Percentiles rank a stretch among this genome's conserved stretches.
Evolutionary conservation across 2,113 vertebrate genomes (phyloP).

Genomic region (Sinocyclocheilus maitianheensis): DNA sequence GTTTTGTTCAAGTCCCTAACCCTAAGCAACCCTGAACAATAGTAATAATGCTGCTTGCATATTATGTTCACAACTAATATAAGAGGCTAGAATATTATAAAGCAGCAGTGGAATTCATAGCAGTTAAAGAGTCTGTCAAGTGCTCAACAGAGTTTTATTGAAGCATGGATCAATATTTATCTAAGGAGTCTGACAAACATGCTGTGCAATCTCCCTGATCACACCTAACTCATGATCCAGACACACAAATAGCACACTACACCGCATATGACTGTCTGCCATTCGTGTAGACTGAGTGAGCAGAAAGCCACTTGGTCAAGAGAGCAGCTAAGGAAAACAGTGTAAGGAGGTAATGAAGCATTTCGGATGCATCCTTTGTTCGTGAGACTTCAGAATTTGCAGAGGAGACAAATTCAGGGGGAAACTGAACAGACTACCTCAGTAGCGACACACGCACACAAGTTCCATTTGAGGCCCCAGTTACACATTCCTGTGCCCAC

Average conservation of each 20-base stretch:
- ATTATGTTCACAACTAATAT: background rate
- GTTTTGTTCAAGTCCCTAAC: background rate
- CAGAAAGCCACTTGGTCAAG: slow-evolving; percentile 2
- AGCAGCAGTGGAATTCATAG: background rate
- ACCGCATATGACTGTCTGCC: background rate
- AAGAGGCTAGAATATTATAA: background rate
- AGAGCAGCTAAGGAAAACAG: slow-evolving; percentile 8
- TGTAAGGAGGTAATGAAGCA: slow-evolving; percentile 28
- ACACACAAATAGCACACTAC: background rate
- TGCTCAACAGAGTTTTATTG: background rate
- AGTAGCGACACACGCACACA: too few relatives aligned
- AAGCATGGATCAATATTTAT: slow-evolving; percentile 16
- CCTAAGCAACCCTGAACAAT: too few relatives aligned
- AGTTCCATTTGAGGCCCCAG: slow-evolving; percentile 27
- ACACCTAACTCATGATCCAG: background rate
- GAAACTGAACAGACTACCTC: slow-evolving; percentile 8
- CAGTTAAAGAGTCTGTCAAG: background rate
- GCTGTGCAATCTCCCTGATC: slow-evolving; percentile 5
- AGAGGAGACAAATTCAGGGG: slow-evolving; percentile 23
- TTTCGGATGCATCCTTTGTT: slow-evolving; percentile 23
- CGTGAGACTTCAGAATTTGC: slow-evolving; percentile 29
- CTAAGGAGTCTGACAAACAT: slow-evolving; percentile 17
- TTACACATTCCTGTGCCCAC: slow-evolving; percentile 40
- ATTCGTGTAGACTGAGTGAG: background rate
- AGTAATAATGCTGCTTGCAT: background rate